These are phyloP conservation scores for Synergus gifuensis DNA, from an alignment of 2,888 invertebrate genomes.

Conservation along the genomic window DNA sequence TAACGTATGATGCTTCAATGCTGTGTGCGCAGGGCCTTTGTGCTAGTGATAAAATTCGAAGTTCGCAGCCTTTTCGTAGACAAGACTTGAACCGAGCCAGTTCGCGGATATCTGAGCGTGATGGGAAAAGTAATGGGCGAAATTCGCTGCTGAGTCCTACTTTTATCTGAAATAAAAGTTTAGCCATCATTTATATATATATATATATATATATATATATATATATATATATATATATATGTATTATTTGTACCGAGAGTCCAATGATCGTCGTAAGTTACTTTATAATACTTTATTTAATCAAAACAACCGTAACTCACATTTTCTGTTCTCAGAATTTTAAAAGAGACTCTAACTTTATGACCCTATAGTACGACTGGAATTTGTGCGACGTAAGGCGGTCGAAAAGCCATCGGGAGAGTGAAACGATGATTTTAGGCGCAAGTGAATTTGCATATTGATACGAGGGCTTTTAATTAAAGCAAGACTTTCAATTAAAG, in stretches of 20 bases:
- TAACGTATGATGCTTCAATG: conserved; percentile 28
- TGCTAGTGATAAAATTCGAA: conserved; percentile 39
- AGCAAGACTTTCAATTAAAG: conserved; percentile 40
- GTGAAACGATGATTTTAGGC: conserved; percentile 20
- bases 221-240: neutral
- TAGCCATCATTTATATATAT: neutral
- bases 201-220: neutral
- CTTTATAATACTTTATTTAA: neutral
- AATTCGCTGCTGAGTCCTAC: conserved; percentile 12
- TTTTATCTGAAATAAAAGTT: conserved; percentile 21
- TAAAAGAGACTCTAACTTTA: neutral
- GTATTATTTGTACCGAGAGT: neutral
- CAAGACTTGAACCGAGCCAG: neutral
- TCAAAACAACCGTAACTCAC: neutral
- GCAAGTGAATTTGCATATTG: conserved; percentile 41
- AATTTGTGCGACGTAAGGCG: neutral
- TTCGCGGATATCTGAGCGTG: conserved; percentile 31
- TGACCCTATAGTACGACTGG: neutral
- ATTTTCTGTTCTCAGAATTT: neutral
- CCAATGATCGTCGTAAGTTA: neutral
- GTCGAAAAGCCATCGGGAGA: neutral
- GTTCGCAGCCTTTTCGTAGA: conserved; percentile 32
- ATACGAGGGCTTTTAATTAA: conserved; percentile 41
- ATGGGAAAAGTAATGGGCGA: conserved; percentile 30
- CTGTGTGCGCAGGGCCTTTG: conserved; percentile 13